A percentile compares a stretch with the other conserved stretches of the same genome.
These are phyloP conservation scores for Piscicola geometra DNA, from an alignment of 2,888 invertebrate genomes.

Conservation along the genomic window DNA sequence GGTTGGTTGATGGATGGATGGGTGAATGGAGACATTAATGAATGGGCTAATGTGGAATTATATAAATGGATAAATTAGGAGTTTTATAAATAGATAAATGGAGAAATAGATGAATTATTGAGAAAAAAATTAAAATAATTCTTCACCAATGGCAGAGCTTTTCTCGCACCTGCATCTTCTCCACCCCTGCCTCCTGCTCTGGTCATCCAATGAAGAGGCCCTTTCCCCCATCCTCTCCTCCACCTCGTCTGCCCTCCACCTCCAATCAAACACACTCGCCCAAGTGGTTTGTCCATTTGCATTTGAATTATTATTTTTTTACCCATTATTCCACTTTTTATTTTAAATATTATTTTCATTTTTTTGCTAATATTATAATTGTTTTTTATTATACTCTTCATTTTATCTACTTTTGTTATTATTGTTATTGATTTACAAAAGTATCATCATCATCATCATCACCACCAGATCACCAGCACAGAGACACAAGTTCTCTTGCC, in stretches of 20 bases:
- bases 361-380: not conserved
- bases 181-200: not conserved
- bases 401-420: too few relatives aligned
- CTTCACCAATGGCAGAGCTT: not conserved
- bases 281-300: not conserved
- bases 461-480: conserved; percentile 50
- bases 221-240: not conserved
- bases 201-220: not conserved
- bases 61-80: too few relatives aligned
- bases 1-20: conserved; percentile 2
- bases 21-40: too few relatives aligned
- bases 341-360: not conserved
- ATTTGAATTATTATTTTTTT: not conserved
- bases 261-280: not conserved
- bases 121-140: not conserved
- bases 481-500: conserved; percentile 55
- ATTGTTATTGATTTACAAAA: too few relatives aligned
- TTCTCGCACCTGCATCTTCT: not conserved
- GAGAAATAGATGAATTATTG: not conserved
- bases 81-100: too few relatives aligned
- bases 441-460: conserved; percentile 44
- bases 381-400: not conserved
- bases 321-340: too few relatives aligned
- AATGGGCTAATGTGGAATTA: too few relatives aligned
- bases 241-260: not conserved